These are phyloP conservation scores for Egretta garzetta DNA, from an alignment of 2,113 vertebrate genomes.

Conservation along the genomic window DNA sequence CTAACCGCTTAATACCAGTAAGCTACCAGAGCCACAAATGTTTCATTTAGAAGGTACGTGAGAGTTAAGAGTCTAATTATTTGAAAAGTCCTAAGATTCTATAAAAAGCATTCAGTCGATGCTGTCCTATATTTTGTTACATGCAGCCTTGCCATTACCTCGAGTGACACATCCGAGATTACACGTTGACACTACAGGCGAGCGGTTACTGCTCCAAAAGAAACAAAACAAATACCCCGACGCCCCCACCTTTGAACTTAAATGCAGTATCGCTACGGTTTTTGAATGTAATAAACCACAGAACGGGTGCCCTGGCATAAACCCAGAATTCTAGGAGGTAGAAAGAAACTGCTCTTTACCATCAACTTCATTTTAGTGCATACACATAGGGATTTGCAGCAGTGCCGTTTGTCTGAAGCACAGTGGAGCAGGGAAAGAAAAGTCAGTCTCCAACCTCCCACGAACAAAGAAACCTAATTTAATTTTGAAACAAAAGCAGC, in stretches of 20 bases:
- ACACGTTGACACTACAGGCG: background rate
- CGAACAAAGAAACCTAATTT: constrained; percentile 15
- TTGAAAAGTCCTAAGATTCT: background rate
- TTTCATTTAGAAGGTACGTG: background rate
- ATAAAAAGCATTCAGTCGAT: background rate
- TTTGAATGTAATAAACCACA: background rate
- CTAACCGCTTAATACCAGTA: background rate
- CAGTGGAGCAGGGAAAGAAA: background rate
- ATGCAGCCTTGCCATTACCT: background rate
- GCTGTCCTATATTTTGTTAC: background rate
- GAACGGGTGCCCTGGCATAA: background rate
- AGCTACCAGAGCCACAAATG: background rate
- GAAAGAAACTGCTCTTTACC: background rate
- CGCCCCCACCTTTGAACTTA: background rate
- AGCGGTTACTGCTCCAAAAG: background rate
- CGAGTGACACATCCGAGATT: background rate
- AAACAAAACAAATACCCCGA: background rate
- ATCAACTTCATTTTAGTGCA: background rate
- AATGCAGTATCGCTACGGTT: background rate
- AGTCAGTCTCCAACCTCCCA: background rate
- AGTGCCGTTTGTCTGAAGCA: background rate
- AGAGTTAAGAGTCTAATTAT: background rate
- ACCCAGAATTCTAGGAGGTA: background rate
- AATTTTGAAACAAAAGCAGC: constrained; percentile 45
- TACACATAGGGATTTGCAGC: background rate